Evolutionary conservation across 2,888 invertebrate genomes (phyloP).

Genomic region (Leptothorax acervorum): DNA sequence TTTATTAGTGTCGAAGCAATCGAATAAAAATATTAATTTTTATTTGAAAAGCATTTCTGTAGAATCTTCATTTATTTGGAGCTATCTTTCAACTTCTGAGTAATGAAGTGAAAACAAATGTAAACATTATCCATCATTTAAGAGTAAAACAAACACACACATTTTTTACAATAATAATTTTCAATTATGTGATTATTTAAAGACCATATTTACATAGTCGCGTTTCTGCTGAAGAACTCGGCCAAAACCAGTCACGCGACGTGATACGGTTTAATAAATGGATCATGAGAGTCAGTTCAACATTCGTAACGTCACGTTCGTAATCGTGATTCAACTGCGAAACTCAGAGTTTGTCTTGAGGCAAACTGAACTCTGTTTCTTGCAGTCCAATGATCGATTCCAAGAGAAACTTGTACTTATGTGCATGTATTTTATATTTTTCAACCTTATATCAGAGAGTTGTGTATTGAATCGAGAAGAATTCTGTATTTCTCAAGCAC

Average conservation of each 20-base stretch:
- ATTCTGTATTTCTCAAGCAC: not conserved
- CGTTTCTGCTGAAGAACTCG: not conserved
- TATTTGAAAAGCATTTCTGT: too few species aligned
- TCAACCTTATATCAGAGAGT: not conserved
- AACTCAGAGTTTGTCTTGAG: constrained; percentile 3
- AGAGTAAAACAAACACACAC: too few species aligned
- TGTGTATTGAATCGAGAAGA: not conserved
- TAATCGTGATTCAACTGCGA: constrained; percentile 1
- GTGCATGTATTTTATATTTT: not conserved
- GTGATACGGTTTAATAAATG: constrained; percentile 3
- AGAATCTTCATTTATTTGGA: too few species aligned
- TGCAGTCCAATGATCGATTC: not conserved
- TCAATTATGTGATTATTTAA: not conserved
- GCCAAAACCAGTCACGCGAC: not conserved
- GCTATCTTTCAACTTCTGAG: too few species aligned
- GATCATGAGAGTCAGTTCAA: not conserved
- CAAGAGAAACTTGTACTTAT: not conserved
- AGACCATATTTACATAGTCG: not conserved
- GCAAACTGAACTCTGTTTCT: not conserved
- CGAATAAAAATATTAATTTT: not conserved
- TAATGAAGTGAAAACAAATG: too few species aligned
- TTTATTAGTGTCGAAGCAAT: not conserved
- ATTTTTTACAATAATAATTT: not conserved
- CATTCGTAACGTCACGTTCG: constrained; percentile 1
- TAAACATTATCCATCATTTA: too few species aligned